phyloP scores from a whole-genome alignment of 2,797 vertebrate genomes.

The Myotis myotis region DNA sequence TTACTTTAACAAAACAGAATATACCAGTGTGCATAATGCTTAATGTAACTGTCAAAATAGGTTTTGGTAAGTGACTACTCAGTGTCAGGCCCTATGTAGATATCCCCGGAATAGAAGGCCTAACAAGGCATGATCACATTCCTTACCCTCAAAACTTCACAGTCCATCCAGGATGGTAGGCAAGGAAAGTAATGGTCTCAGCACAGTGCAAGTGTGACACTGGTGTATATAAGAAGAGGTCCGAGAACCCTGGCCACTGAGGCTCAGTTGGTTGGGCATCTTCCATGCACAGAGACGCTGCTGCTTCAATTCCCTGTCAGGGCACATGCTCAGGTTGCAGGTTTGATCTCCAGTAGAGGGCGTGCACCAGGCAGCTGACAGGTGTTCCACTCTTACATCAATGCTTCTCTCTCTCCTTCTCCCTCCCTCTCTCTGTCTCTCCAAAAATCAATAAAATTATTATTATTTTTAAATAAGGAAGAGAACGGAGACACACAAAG shows the following conservation, averaged over 20 bases:
- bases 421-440: not conserved
- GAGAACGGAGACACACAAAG: not conserved
- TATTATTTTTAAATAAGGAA: not conserved
- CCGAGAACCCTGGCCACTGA: not conserved
- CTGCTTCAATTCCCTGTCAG: not conserved
- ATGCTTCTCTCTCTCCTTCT: not conserved
- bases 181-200: not conserved
- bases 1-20: not conserved
- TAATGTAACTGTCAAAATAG: not conserved
- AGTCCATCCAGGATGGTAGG: fast-evolving
- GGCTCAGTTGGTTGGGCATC: not conserved
- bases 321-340: not conserved
- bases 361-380: not conserved
- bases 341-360: not conserved
- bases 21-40: not conserved
- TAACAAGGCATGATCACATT: not conserved
- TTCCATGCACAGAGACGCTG: not conserved
- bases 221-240: not conserved
- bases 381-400: not conserved
- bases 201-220: too few relatives aligned
- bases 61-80: not conserved
- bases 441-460: not conserved
- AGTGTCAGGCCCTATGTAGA: not conserved
- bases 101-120: not conserved
- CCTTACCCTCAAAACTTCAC: not conserved